Base-by-base conservation (phyloP, 2,888 invertebrate genomes). In the Sarcophaga rosellei region DNA sequence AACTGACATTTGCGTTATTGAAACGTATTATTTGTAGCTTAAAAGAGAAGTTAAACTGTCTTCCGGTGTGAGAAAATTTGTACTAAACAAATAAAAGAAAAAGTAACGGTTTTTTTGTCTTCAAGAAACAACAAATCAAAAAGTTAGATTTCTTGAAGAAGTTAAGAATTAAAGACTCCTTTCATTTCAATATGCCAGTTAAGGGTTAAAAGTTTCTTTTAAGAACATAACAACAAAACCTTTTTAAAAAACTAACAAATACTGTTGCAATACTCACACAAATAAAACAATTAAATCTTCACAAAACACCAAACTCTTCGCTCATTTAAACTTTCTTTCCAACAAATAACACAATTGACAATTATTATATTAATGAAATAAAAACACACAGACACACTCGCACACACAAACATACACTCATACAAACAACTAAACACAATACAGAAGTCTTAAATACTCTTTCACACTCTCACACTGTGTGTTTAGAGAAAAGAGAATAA, bases 31-130 rank as follows among this genome's bases (percentile, higher is more conserved):
- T 84, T 86, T 81, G 79, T 65, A 21, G 79, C 62, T 23, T 45
- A 47, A 63, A 65, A 73, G 62, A 62, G 81, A 84, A 84, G 86
- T 84, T 80, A 86, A 86, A 86, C 59, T 65, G 84, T 77, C 77
- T 86, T 86, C 84, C 84, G 85, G 85, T 85, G 85, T 81, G 85
- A 65, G 80, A 86, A 84, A 84, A 17, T 75, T 79, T 82, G n/a
- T 47, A 5, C 57, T 57, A 21, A 20, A 61, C 11, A 61, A 61
- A 21, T n/a, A 63, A 63, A 20, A 61, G 53, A 47, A 76, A 72
- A 82, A 77, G 82, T 82, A 82, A 82, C 82, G 82, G 82, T 23
- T 73, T 66, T 75, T 66, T 3, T 4, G 5, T 57, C 12, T 35
- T 35, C 8, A 10, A 73, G 10, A 47, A 68, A 45, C n/a, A 11